Base-by-base conservation (phyloP, 1,140 invertebrate species). In the Tetragonula clypearis region DNA sequence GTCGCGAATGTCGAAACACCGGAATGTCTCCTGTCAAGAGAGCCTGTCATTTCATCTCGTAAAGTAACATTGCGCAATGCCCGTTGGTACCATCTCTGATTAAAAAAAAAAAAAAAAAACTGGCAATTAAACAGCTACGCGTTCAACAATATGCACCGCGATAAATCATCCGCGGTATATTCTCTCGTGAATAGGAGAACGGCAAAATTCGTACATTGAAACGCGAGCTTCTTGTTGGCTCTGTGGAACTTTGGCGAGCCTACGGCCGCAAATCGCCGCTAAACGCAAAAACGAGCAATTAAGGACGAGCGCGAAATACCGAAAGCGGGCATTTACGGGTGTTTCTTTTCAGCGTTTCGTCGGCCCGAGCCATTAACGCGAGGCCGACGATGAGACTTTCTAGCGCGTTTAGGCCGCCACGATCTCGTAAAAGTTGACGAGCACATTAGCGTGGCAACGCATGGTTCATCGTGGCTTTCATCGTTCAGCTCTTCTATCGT, bases 381-480 rank as follows among this genome's bases (percentile, higher is more conserved):
- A 49, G 15, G 56, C 65, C 65, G 65, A 26, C 23, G 9, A 35
- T 53, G 41, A 21, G 30, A 65, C 83, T 81, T 85, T 85, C 62
- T 74, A 80, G 60, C 77, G 60, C 58, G 53, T 80, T 79, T 58
- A 19, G 30, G n/a, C 26, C 56, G 68, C 56, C 76, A 81, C n/a
- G 79, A 85, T 80, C 83, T 80, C 83, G 69, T 80, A 85, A 75
- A 81, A 81, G 30, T 85, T 60, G 83, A 74, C 60, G 71, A 73
- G 71, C 83, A 19, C 83, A 85, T 85, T 85, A 85, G 71, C 83
- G 71, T 58, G 75, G 26, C 21, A 35, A 15, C 14, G 76, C 77
- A 56, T 60, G 53, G 73, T 30, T 55, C 53, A 30, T 30, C 53
- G 56, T 55, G 60, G 53, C 78, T 85, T 60, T 81, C 84, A 66